These are phyloP conservation scores for Melanotus villosus DNA, from an alignment of 2,888 invertebrate genomes.

Conservation along the genomic window DNA sequence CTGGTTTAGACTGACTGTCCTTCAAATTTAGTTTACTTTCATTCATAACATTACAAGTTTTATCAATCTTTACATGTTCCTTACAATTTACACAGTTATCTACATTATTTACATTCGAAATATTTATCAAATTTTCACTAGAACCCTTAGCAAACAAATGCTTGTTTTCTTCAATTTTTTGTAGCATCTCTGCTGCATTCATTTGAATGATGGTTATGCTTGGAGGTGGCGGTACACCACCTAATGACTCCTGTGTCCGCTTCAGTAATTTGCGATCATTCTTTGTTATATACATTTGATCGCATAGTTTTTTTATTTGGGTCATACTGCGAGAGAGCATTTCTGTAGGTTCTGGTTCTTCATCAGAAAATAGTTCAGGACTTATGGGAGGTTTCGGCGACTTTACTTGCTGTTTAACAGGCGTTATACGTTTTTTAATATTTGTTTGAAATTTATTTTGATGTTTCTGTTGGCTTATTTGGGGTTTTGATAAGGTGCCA, in stretches of 20 bases:
- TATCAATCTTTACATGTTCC: slow-evolving; percentile 37
- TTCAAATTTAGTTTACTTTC: neutral
- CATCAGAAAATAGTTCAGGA: slow-evolving; percentile 79
- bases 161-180: slow-evolving; percentile 57
- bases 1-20: slow-evolving; percentile 22
- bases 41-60: neutral
- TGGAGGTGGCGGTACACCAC: slow-evolving; percentile 83
- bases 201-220: slow-evolving; percentile 79
- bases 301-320: slow-evolving; percentile 59
- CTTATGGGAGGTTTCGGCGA: slow-evolving; percentile 57
- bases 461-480: too few species aligned
- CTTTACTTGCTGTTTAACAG: slow-evolving; percentile 57
- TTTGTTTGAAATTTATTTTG: too few species aligned
- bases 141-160: slow-evolving; percentile 20
- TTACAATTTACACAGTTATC: neutral
- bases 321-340: slow-evolving; percentile 53
- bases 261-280: slow-evolving; percentile 66
- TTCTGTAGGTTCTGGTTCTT: slow-evolving; percentile 67
- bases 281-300: slow-evolving; percentile 57
- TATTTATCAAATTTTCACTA: neutral
- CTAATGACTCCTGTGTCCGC: slow-evolving; percentile 73
- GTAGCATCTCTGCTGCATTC: slow-evolving; percentile 77
- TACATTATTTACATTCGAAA: neutral
- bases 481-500: too few species aligned
- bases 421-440: slow-evolving; percentile 52